These are phyloP conservation scores for Ceramica pisi DNA, from an alignment of 2,888 invertebrate species.

Conservation along the genomic window DNA sequence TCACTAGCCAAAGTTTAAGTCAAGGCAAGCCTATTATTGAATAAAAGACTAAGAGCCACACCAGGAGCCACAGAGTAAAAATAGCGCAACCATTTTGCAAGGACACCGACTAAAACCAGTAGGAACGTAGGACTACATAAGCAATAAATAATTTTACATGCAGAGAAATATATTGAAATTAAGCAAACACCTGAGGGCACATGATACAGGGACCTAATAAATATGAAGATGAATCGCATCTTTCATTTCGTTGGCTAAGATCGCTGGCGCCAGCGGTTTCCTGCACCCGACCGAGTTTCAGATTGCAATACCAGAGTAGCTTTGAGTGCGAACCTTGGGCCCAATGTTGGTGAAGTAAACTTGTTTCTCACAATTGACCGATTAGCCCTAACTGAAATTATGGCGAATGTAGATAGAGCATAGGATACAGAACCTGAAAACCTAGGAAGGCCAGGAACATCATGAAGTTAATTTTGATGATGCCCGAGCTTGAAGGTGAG, in stretches of 20 bases:
- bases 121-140: constrained; percentile 32
- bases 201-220: constrained; percentile 44
- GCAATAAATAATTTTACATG: constrained; percentile 13
- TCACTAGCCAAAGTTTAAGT: no score
- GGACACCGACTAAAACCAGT: not conserved
- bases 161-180: constrained; percentile 22
- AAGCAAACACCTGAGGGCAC: constrained; percentile 52
- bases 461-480: no score
- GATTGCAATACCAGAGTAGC: constrained; percentile 56
- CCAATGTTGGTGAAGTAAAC: constrained; percentile 29
- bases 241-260: constrained; percentile 57
- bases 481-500: no score
- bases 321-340: constrained; percentile 43
- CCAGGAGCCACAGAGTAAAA: no score
- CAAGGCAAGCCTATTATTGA: no score
- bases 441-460: no score
- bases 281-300: constrained; percentile 65
- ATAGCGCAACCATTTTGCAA: not conserved
- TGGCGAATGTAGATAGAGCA: no score
- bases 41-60: no score
- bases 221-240: constrained; percentile 55
- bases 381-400: not conserved
- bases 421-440: no score
- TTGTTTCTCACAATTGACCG: not conserved
- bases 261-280: constrained; percentile 69